Conservation (phyloP, 2,797 vertebrate species). For the Gadopsis bispinosus region DNA sequence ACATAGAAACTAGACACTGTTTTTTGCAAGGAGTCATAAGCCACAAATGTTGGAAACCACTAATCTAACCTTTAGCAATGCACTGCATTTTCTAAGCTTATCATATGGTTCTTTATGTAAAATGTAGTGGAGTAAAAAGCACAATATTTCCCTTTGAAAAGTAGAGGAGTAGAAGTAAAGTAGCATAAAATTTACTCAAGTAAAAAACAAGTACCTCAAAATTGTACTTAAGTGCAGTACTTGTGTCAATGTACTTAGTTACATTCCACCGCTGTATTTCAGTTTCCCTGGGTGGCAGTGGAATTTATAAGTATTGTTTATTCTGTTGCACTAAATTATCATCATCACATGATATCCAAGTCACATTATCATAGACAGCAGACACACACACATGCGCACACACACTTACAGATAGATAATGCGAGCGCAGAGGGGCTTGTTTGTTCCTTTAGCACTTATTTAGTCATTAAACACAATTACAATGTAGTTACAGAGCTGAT, state of each 20-base stretch:
- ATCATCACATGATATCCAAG: background rate
- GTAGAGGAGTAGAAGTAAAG: too few species aligned
- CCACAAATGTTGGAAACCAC: too few species aligned
- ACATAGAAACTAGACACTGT: too few species aligned
- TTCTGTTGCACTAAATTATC: conserved; percentile 2
- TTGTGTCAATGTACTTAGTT: background rate
- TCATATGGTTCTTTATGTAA: too few species aligned
- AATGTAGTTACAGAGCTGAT: conserved; percentile 34
- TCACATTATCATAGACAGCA: conserved; percentile 20
- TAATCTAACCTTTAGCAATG: too few species aligned
- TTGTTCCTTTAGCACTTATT: conserved; percentile 48
- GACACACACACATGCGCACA: background rate
- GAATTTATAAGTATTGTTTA: conserved; percentile 12
- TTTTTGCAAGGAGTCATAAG: too few species aligned
- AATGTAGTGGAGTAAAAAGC: too few species aligned
- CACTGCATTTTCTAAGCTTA: too few species aligned
- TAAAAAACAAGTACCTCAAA: background rate
- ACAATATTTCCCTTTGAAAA: too few species aligned
- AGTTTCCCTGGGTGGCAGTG: background rate
- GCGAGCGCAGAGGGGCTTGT: conserved; percentile 18
- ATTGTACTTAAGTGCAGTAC: background rate
- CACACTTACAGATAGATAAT: conserved; percentile 8
- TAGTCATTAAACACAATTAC: conserved; percentile 49
- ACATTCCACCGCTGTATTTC: background rate
- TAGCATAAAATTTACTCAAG: background rate